Evolutionary conservation across 2,888 invertebrate species (phyloP), one percentile per base, ranked within the genome.

Genomic region (Orthonychiurus folsomi): DNA sequence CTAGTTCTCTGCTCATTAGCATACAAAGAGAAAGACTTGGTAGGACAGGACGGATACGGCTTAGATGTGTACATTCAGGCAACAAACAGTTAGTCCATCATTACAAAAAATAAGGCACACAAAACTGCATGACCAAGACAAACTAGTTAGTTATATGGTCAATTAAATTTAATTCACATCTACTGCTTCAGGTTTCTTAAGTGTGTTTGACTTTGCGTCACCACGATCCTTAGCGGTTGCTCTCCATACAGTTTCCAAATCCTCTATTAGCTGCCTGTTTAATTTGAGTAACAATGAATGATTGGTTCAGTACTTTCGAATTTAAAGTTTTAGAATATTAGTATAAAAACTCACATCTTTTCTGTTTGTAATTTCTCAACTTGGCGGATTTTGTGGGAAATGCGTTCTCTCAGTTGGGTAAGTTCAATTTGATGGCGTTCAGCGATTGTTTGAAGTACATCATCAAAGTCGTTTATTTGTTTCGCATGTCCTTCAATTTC

Each of bases 201-300:
- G n/a, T n/a, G n/a, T n/a, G n/a, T n/a, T n/a, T n/a, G n/a, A n/a
- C n/a, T n/a, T n/a, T n/a, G n/a, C n/a, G n/a, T n/a, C n/a, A n/a
- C n/a, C n/a, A n/a, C n/a, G n/a, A n/a, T n/a, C n/a, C n/a, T n/a
- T n/a, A 37, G 68, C 68, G 2, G 70, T 64, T 1, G 69, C 70
- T 20, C 67, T 61, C 72, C 72, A 72, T 18, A 72, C 72, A 2
- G 70, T 68, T 60, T 70, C 70, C 62, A 72, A 59, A 59, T 72
- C 72, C 50, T 57, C 48, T 15, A 66, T 52, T 28, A 72, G 27
- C 60, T 72, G 72, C 26, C 66, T 70, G 55, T 1, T 48, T 28
- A 23, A 24, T 15, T 59, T 59, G 18, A 52, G 23, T 12, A 50
- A 48, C 24, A 47, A 23, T 58, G 15, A 37, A 20, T 23, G 25